phyloP scores from a whole-genome alignment of 2,797 vertebrate species.

The Enoplosus armatus region DNA sequence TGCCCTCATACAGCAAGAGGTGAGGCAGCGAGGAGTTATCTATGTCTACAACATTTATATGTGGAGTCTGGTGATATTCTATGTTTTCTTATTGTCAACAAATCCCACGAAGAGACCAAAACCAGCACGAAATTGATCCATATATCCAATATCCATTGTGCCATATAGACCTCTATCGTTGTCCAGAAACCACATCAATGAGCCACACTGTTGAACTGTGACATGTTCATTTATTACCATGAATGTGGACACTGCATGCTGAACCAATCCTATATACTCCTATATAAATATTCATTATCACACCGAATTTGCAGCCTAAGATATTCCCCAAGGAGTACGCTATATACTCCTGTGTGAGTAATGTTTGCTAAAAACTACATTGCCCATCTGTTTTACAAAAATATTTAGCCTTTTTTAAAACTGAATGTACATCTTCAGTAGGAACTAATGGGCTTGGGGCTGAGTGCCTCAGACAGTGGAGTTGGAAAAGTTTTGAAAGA shows the following conservation, averaged over 20 bases:
- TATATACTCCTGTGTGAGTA: neutral
- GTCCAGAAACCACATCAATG: neutral
- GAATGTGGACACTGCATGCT: neutral
- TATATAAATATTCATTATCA: neutral
- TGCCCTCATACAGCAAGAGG: conserved; percentile 93
- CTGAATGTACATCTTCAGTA: neutral
- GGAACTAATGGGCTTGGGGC: neutral
- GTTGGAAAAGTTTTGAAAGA: neutral
- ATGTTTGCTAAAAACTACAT: no score
- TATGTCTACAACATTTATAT: neutral
- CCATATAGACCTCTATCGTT: neutral
- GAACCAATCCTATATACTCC: neutral
- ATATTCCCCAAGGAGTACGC: neutral
- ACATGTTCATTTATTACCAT: neutral
- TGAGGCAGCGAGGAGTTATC: conserved; percentile 56
- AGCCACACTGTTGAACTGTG: neutral
- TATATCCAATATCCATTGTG: no score
- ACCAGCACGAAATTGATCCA: neutral
- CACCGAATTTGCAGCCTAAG: neutral
- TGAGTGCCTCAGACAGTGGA: neutral
- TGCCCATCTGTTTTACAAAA: no score
- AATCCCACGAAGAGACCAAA: neutral
- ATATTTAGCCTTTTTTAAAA: no score
- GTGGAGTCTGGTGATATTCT: neutral
- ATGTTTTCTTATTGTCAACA: neutral